Base-by-base conservation (phyloP, 1,140 invertebrate genomes). In the Microplitis mediator region DNA sequence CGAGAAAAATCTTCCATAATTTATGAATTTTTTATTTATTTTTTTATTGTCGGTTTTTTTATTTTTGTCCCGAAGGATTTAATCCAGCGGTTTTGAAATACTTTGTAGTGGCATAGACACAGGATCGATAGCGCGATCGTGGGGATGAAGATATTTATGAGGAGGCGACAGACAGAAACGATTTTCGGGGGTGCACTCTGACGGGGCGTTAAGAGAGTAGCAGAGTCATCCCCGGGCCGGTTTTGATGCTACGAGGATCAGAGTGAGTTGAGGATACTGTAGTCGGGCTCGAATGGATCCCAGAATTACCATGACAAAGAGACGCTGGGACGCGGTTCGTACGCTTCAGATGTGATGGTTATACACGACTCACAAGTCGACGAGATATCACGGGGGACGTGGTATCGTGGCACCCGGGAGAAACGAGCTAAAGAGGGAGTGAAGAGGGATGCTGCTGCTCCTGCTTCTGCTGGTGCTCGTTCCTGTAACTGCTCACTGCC, bases 251-350 rank as follows among this genome's bases (percentile, higher is more conserved):
- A 5, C 39, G 8, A 45, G 39, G 36, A 39, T 39, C 5, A 39
- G 36, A 39, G 36, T n/a, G 36, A 39, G 5, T 8, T 8, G 36
- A 39, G 36, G 39, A 45, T 45, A 45, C 39, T 6, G 8, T 45
- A 45, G 39, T 45, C 72, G 75, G 73, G 75, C 67, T 67, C 68
- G 82, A 79, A 84, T 86, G 84, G 83, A 84, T 85, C 80, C 78
- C 74, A 77, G 50, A 66, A 86, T 86, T 86, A 86, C 83, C 85
- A 86, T 86, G 84, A 86, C 85, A 86, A 86, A 86, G 79, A 78
- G 81, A 80, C 81, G 80, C 76, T 82, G 82, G 82, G 82, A 84
- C 83, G 82, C 81, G 79, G 80, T 79, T 79, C 78, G 76, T 74
- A 84, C 81, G 83, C 79, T 73, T 79, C 75, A 35, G 67, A 75